Conservation (phyloP, 1,140 invertebrate species). For the Teleopsis dalmanni region DNA sequence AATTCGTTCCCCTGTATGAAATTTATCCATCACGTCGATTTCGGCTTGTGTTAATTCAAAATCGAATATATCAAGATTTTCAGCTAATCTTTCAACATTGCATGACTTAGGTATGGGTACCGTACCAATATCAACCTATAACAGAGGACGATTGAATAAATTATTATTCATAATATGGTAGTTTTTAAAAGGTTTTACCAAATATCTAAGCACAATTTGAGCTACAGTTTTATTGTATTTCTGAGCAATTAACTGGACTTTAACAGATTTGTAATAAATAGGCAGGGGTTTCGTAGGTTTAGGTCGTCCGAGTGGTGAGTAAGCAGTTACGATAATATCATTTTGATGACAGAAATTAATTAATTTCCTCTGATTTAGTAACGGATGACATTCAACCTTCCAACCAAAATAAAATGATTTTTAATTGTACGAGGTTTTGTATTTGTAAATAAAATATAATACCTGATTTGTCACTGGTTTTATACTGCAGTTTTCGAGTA, state of each 20-base stretch:
- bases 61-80: conserved; percentile 69
- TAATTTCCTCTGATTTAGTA: conserved; percentile 71
- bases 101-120: conserved; percentile 70
- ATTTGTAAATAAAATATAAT: no score
- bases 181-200: conserved; percentile 31
- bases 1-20: conserved; percentile 53
- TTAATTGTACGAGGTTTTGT: no score
- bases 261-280: conserved; percentile 49
- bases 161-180: not conserved
- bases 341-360: conserved; percentile 61
- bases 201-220: conserved; percentile 61
- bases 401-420: no score
- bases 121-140: conserved; percentile 35
- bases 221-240: conserved; percentile 64
- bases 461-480: conserved; percentile 70
- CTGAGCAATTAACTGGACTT: conserved; percentile 53
- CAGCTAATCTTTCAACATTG: conserved; percentile 56
- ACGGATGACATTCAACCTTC: conserved; percentile 81
- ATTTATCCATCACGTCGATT: conserved; percentile 51
- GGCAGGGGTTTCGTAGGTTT: conserved; percentile 36
- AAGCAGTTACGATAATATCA: conserved; percentile 67
- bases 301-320: conserved; percentile 73
- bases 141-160: not conserved
- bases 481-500: conserved; percentile 59
- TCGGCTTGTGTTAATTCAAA: conserved; percentile 60